Percentiles rank a stretch among this genome's conserved stretches.
Evolutionary conservation across 1,140 invertebrate species (phyloP).

Genomic region (Venturia canescens): DNA sequence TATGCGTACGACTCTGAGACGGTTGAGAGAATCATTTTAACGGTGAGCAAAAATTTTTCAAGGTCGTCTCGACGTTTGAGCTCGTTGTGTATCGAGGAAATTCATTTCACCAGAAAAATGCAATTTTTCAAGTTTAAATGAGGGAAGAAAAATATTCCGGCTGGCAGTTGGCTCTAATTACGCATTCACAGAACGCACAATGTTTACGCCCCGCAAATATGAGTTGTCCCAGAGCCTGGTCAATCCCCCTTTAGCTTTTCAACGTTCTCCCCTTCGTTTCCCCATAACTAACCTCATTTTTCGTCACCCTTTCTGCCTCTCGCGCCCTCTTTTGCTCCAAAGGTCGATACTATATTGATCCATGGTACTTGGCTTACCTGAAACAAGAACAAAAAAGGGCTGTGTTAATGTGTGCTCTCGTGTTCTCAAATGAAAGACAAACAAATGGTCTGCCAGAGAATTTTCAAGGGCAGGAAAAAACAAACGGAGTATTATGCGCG

Average conservation of each 20-base stretch:
- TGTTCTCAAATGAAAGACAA: conserved; percentile 39
- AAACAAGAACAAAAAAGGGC: conserved; percentile 59
- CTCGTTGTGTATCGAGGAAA: too few species aligned
- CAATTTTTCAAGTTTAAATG: too few species aligned
- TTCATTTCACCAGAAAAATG: too few species aligned
- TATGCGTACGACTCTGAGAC: too few species aligned
- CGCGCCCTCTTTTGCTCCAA: not conserved
- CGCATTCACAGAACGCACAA: conserved; percentile 65
- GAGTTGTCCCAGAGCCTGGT: conserved; percentile 36
- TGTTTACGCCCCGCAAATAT: conserved; percentile 73
- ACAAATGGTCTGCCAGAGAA: conserved; percentile 35
- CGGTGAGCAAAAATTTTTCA: too few species aligned
- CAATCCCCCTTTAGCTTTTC: not conserved
- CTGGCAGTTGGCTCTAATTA: conserved; percentile 67
- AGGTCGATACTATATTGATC: conserved; percentile 30
- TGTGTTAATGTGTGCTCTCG: conserved; percentile 49
- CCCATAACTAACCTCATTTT: not conserved
- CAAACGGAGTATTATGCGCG: not conserved
- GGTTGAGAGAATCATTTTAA: too few species aligned
- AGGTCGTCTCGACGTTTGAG: too few species aligned
- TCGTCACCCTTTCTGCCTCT: not conserved
- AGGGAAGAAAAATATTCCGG: not conserved
- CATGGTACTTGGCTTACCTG: conserved; percentile 66
- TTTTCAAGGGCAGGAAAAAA: not conserved
- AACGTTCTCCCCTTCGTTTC: not conserved